These are phyloP conservation scores for Apostichopus leukothele DNA, from an alignment of 53 echinoderm and acorn worm species.

Conservation along the genomic window DNA sequence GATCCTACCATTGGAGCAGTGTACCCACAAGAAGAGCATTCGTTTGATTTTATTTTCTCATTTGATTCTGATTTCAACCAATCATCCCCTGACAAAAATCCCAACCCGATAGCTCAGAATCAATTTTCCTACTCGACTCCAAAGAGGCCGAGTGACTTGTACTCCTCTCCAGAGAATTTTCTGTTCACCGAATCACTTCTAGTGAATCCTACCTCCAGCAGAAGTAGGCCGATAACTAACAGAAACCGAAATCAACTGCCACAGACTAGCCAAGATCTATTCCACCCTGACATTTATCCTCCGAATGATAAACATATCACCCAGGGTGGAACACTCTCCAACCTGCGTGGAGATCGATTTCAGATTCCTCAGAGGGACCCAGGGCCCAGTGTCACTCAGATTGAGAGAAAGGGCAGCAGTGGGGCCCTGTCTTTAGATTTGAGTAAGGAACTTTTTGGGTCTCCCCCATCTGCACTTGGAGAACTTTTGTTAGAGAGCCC, in stretches of 20 bases:
- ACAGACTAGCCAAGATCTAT: not conserved
- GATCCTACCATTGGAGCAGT: not conserved
- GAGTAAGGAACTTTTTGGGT: conserved; percentile 71
- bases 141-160: not conserved
- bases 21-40: conserved; percentile 38
- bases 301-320: not conserved
- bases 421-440: conserved; percentile 52
- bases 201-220: conserved; percentile 10
- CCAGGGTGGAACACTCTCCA: not conserved
- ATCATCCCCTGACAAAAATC: not conserved
- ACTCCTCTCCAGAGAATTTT: conserved; percentile 4
- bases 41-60: conserved; percentile 47
- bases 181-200: conserved; percentile 31
- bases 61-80: conserved; percentile 50
- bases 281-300: conserved; percentile 23
- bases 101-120: not conserved
- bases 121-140: conserved; percentile 19
- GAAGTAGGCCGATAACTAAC: not conserved
- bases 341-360: conserved; percentile 27
- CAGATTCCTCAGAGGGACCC: conserved; percentile 47
- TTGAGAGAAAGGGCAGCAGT: conserved; percentile 17
- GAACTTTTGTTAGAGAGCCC: conserved; percentile 81
- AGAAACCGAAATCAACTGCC: not conserved
- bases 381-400: not conserved
- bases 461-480: conserved; percentile 62